phyloP scores from a whole-genome alignment of 2,113 vertebrate species.

The Cyanocitta stelleri region DNA sequence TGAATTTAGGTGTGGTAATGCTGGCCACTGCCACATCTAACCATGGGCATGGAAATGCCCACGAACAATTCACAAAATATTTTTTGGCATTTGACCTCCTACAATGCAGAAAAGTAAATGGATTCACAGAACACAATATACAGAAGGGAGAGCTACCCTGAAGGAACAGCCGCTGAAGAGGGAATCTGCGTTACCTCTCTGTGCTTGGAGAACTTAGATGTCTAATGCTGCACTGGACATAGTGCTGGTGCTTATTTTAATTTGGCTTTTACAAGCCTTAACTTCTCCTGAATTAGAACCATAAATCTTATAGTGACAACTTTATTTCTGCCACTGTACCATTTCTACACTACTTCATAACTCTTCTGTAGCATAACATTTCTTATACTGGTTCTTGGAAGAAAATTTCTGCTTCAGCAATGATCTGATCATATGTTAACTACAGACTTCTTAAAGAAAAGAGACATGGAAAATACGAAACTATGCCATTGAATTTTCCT shows the following conservation, averaged over 20 bases:
- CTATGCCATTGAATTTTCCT: not conserved
- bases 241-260: not conserved
- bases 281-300: not conserved
- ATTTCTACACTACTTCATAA: not conserved
- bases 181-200: not conserved
- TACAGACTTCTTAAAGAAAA: not conserved
- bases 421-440: not conserved
- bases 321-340: not conserved
- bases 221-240: not conserved
- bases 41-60: not conserved
- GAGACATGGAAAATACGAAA: not conserved
- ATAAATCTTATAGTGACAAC: not conserved
- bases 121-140: not conserved
- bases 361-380: not conserved
- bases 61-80: not conserved
- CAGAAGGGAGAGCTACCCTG: not conserved
- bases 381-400: not conserved
- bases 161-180: not conserved
- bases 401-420: not conserved
- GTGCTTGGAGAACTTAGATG: not conserved
- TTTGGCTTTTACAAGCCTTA: not conserved
- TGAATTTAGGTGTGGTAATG: not conserved
- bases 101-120: not conserved
- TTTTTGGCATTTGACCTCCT: not conserved
- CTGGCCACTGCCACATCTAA: not conserved